A percentile compares a stretch with the other conserved stretches of the same genome.
These are phyloP conservation scores for Tuberolachnus salignus DNA, from an alignment of 2,888 invertebrate species.

Conservation along the genomic window DNA sequence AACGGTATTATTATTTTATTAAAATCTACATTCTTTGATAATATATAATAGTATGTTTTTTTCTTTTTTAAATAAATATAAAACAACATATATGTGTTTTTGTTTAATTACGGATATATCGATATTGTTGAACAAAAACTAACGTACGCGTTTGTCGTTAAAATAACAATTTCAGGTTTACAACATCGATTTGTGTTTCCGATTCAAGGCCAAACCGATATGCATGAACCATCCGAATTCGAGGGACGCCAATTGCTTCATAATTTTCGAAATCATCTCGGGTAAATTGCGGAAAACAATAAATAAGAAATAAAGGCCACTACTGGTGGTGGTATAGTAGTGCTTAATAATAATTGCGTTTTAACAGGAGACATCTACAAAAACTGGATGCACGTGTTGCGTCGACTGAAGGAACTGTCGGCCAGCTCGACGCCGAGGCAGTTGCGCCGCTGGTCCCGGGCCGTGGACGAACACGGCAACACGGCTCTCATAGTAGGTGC, in stretches of 20 bases:
- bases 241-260: constrained; percentile 43
- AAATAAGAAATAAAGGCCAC: too few species aligned
- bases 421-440: constrained; percentile 22
- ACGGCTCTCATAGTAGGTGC: constrained; percentile 59
- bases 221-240: constrained; percentile 42
- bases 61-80: too few species aligned
- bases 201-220: constrained; percentile 39
- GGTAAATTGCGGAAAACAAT: constrained; percentile 6
- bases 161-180: constrained; percentile 27
- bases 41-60: background rate
- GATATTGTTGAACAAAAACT: background rate
- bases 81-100: background rate
- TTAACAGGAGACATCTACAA: constrained; percentile 25
- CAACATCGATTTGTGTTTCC: constrained; percentile 49
- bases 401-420: constrained; percentile 40
- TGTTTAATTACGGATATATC: background rate
- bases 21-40: background rate
- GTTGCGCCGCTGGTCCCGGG: constrained; percentile 28
- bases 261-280: constrained; percentile 45
- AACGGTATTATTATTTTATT: constrained; percentile 12
- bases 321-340: too few species aligned
- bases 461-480: constrained; percentile 59
- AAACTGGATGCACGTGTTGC: constrained; percentile 37
- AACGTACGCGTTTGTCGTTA: too few species aligned
- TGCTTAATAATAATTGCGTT: too few species aligned